phyloP scores from a whole-genome alignment of 2,888 invertebrate species.

The Drosophila prostipennis region DNA sequence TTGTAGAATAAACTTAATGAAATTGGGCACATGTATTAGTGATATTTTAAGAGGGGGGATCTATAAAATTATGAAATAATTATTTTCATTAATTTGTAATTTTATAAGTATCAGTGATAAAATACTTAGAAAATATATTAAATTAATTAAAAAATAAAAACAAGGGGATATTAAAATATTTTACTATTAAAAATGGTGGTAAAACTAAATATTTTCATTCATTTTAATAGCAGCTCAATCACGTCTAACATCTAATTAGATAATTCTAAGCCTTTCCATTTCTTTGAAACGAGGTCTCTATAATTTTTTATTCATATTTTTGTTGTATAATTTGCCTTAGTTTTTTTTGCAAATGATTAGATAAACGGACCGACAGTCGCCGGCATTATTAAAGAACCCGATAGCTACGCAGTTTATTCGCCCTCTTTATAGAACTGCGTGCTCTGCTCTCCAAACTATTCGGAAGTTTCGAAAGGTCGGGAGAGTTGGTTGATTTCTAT shows the following conservation, averaged over 20 bases:
- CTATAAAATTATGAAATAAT: too few relatives aligned
- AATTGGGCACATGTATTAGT: background rate
- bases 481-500: background rate
- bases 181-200: too few relatives aligned
- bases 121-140: too few relatives aligned
- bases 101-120: too few relatives aligned
- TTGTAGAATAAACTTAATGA: background rate
- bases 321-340: slow-evolving; percentile 9
- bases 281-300: background rate
- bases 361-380: slow-evolving; percentile 16
- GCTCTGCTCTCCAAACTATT: slow-evolving; percentile 8
- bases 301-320: background rate
- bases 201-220: too few relatives aligned
- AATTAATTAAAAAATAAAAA: too few relatives aligned
- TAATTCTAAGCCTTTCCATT: background rate
- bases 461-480: background rate
- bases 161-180: too few relatives aligned
- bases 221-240: too few relatives aligned
- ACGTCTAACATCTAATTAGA: background rate
- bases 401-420: slow-evolving; percentile 21
- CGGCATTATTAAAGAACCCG: slow-evolving; percentile 12
- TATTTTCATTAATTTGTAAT: too few relatives aligned
- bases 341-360: slow-evolving; percentile 21
- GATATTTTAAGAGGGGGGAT: too few relatives aligned
- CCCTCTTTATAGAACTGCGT: background rate